Evolutionary conservation across 1,140 invertebrate species (phyloP).

Genomic region (Hylyphantes graminicola): DNA sequence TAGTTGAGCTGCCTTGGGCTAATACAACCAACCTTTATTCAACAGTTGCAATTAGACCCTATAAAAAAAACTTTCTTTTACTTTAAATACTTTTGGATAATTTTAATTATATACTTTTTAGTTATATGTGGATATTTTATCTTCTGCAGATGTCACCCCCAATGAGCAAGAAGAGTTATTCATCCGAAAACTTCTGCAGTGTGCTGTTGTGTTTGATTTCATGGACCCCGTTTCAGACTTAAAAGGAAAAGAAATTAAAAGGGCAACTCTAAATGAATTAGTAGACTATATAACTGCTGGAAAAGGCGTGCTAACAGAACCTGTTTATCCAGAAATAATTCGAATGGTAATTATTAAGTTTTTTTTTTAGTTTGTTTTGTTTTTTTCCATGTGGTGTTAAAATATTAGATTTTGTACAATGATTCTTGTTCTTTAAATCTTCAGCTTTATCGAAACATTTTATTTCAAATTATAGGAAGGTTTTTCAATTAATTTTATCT

Average conservation of each 20-base stretch:
- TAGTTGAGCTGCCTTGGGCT: too few species aligned
- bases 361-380: background rate
- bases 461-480: too few species aligned
- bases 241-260: slow-evolving; percentile 99
- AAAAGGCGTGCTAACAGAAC: slow-evolving; percentile 90
- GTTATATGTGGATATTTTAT: background rate
- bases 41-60: too few species aligned
- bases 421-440: too few species aligned
- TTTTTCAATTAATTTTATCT: too few species aligned
- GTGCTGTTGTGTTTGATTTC: slow-evolving; percentile 98
- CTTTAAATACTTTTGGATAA: background rate
- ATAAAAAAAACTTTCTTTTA: too few species aligned
- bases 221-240: slow-evolving; percentile 98
- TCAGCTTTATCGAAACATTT: too few species aligned
- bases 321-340: slow-evolving; percentile 72
- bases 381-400: too few species aligned
- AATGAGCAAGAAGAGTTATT: slow-evolving; percentile 92
- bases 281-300: slow-evolving; percentile 93
- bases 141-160: slow-evolving; percentile 56
- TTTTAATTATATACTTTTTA: background rate
- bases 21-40: too few species aligned
- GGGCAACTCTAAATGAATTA: slow-evolving; percentile 96
- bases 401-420: too few species aligned
- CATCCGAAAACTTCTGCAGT: slow-evolving; percentile 96
- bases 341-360: slow-evolving; percentile 62